Evolutionary conservation across 2,797 vertebrate species (phyloP), one percentile per base, ranked within the genome.

Genomic region (Hyperoplus lanceolatus): DNA sequence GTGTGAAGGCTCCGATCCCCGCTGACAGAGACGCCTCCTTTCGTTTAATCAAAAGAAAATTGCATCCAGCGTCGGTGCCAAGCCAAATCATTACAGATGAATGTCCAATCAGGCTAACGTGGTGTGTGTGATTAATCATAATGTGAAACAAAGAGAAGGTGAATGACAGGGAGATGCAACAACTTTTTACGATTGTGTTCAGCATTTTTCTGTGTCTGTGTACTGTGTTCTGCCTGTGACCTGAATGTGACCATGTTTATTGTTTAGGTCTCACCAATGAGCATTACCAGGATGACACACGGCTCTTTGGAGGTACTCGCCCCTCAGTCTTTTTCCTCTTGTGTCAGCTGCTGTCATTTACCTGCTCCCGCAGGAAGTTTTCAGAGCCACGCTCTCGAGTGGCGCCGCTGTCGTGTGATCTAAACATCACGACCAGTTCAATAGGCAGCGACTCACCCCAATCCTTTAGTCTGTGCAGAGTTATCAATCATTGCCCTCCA

Each of bases 261-360:
- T 95, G 95, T 96, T 94, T 95, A 96, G 95, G 95, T 95, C 92
- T 96, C 91, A 94, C 93, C 94, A 94, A 92, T 95, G 95, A 96
- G 87, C 95, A 93, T 96, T 96, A 95, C 95, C 95, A 95, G 94
- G 95, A 96, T 93, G 95, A 96, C 90, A 95, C 93, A 50, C 93
- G 94, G 79, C 95, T 96, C 83, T 95, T 96, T 93, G 94, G 95
- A 96, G 95, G 95, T 96, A 96, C 93, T 90, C 83, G 79, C 88
- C 91, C 82, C 41, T 87, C 87, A 91, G 90, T 90, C 86, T 91
- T 89, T 29, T 87, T 92, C 85, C 83, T 88, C 81, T 90, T 87
- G 73, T 92, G 83, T 92, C 83, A 82, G 81, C 85, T 70, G 82
- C 88, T 92, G 84, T 88, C 86, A 89, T 90, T 81, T 81, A 75